Evolutionary conservation across 2,888 invertebrate genomes (phyloP).

Genomic region (Scaptomyza reducta): DNA sequence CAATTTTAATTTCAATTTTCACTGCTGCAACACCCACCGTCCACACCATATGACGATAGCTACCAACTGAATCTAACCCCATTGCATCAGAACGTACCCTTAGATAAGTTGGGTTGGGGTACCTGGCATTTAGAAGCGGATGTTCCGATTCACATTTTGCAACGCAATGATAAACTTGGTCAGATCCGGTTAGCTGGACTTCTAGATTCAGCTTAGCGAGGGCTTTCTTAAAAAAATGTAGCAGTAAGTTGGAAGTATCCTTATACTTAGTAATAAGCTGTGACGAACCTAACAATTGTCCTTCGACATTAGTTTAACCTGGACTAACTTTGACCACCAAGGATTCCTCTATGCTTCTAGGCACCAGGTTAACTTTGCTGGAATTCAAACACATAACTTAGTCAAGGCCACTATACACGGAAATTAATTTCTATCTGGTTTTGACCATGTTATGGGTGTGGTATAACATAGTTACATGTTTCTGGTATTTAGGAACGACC

Average conservation of each 20-base stretch:
- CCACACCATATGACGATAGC: constrained; percentile 31
- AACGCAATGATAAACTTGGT: constrained; percentile 77
- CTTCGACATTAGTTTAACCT: too few relatives aligned
- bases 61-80: constrained; percentile 39
- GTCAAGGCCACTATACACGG: constrained; percentile 19
- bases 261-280: too few relatives aligned
- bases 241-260: neutral
- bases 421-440: constrained; percentile 25
- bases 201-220: constrained; percentile 18
- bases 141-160: constrained; percentile 81
- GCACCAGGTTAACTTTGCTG: too few relatives aligned
- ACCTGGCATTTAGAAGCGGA: constrained; percentile 78
- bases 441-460: constrained; percentile 16
- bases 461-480: constrained; percentile 1
- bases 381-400: neutral
- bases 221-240: constrained; percentile 5
- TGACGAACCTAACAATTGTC: too few relatives aligned
- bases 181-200: constrained; percentile 64
- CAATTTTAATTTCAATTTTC: constrained; percentile 66
- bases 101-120: constrained; percentile 15
- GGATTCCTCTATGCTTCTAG: too few relatives aligned
- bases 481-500: constrained; percentile 22
- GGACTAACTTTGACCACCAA: too few relatives aligned
- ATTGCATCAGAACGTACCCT: constrained; percentile 57
- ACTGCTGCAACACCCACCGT: constrained; percentile 11